Evolutionary conservation across 2,113 vertebrate species (phyloP).

Genomic region (Camelus bactrianus): DNA sequence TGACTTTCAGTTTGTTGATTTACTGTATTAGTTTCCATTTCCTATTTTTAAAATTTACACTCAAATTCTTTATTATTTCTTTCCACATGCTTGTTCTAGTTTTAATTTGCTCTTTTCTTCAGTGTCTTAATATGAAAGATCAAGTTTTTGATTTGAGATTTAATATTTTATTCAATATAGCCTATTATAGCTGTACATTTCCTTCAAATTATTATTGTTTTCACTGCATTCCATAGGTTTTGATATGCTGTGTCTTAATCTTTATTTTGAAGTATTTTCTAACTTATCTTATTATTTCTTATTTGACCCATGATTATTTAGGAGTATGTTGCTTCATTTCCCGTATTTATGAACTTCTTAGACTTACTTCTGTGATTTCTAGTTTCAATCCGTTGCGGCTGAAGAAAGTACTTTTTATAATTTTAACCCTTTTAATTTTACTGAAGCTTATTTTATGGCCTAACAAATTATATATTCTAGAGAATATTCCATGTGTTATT

Average conservation of each 20-base stretch:
- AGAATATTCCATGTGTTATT: not conserved
- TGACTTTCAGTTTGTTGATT: not conserved
- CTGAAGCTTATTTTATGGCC: not conserved
- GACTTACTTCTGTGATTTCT: not conserved
- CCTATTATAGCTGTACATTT: not conserved
- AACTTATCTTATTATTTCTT: not conserved
- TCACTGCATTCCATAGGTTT: not conserved
- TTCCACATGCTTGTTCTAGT: not conserved
- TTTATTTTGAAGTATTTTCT: not conserved
- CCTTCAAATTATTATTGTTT: not conserved
- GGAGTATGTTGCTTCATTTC: not conserved
- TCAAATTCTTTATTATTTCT: not conserved
- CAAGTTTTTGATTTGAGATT: not conserved
- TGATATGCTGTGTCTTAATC: not conserved
- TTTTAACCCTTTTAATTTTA: not conserved
- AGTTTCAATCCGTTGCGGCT: not conserved
- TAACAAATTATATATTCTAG: not conserved
- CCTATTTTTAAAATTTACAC: not conserved
- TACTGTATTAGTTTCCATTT: not conserved
- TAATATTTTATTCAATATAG: not conserved
- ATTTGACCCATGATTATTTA: not conserved
- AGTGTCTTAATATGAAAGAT: not conserved
- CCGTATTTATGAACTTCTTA: not conserved
- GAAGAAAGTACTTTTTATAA: not conserved
- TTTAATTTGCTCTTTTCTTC: not conserved